Percentiles rank a stretch among this genome's conserved stretches.
Conservation (phyloP, 2,888 invertebrate genomes). For the Lathronympha strigana region DNA sequence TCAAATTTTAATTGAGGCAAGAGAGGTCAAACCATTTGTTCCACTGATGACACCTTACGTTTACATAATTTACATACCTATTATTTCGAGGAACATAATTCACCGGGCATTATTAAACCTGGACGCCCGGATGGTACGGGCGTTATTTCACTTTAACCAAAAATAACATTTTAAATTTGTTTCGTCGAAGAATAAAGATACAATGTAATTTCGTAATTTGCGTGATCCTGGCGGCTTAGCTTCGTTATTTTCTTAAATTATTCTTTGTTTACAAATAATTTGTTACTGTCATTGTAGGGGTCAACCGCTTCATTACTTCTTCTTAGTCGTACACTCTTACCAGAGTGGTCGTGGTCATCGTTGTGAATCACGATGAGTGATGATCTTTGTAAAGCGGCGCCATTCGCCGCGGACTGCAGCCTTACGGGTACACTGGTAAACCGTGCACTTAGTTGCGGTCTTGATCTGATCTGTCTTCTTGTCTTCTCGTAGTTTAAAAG, state of each 20-base stretch:
- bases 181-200: constrained; percentile 11
- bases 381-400: no score
- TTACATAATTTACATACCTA: constrained; percentile 29
- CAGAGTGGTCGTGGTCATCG: no score
- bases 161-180: constrained; percentile 17
- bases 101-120: constrained; percentile 28
- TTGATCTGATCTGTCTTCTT: no score
- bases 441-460: no score
- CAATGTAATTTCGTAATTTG: neutral
- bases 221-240: neutral
- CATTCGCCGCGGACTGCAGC: no score
- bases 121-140: neutral
- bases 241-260: neutral
- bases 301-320: neutral
- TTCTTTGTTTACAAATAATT: neutral
- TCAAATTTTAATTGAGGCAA: constrained; percentile 28
- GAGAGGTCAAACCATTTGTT: constrained; percentile 28
- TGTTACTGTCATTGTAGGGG: neutral
- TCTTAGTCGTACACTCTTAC: no score
- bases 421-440: no score
- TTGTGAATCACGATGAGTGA: no score
- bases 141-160: constrained; percentile 20
- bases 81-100: constrained; percentile 26
- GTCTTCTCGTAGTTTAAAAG: no score
- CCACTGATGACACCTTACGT: constrained; percentile 31